These are phyloP conservation scores for Regulus satrapa DNA, from an alignment of 2,113 vertebrate species.

Conservation along the genomic window DNA sequence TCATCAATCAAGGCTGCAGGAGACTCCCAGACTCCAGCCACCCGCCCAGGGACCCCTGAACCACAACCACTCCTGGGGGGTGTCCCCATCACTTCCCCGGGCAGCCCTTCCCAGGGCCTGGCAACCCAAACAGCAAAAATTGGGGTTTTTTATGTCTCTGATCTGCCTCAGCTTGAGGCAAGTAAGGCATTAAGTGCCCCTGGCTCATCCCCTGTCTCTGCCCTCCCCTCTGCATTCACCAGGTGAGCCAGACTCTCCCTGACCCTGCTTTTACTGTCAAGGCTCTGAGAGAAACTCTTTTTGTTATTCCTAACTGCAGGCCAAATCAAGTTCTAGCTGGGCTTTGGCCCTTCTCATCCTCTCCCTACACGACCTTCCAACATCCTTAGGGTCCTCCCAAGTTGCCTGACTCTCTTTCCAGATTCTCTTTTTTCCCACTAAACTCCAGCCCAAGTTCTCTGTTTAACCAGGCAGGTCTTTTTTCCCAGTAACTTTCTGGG, in stretches of 20 bases:
- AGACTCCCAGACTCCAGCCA: neutral
- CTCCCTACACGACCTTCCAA: neutral
- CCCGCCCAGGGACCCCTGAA: neutral
- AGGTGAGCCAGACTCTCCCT: neutral
- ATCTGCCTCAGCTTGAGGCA: too few relatives aligned
- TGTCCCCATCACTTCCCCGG: neutral
- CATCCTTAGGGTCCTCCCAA: neutral
- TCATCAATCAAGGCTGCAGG: neutral
- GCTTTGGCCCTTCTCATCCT: neutral
- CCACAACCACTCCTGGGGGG: neutral
- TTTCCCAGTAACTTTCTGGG: too few relatives aligned
- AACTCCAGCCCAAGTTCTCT: neutral
- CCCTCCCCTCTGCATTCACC: neutral
- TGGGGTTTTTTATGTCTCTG: rapidly evolving
- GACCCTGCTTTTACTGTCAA: neutral
- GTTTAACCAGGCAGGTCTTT: neutral
- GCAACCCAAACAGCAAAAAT: neutral
- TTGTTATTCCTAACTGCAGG: neutral
- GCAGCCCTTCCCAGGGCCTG: neutral
- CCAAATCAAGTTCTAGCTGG: neutral
- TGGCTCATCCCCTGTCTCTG: neutral
- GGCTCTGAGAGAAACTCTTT: neutral
- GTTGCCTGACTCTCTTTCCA: neutral
- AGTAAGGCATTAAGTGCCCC: neutral
- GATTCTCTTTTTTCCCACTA: neutral